These are phyloP conservation scores for Leptinotarsa tumamoca DNA, from an alignment of 2,888 invertebrate genomes.

Conservation along the genomic window DNA sequence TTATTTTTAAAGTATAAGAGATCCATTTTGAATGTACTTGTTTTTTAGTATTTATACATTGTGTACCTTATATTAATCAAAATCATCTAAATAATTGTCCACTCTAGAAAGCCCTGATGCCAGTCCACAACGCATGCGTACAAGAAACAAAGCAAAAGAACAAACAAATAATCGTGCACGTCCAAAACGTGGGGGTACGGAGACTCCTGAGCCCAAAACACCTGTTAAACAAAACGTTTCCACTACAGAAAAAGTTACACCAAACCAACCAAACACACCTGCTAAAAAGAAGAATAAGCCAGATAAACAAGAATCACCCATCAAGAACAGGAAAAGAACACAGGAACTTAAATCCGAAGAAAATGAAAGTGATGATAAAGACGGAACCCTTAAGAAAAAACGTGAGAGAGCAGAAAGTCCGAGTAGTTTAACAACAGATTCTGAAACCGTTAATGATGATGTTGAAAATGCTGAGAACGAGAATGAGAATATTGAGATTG, in stretches of 20 bases:
- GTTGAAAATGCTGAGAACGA: conserved; percentile 65
- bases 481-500: conserved; percentile 64
- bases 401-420: conserved; percentile 75
- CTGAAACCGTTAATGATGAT: conserved; percentile 83
- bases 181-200: conserved; percentile 71
- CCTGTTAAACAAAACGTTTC: conserved; percentile 66
- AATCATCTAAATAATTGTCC: not conserved
- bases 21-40: not conserved
- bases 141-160: conserved; percentile 86
- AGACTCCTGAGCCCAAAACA: conserved; percentile 66
- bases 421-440: conserved; percentile 86
- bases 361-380: conserved; percentile 67
- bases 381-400: conserved; percentile 67
- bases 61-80: not conserved
- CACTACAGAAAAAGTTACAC: conserved; percentile 28
- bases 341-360: conserved; percentile 62
- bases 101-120: conserved; percentile 77
- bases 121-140: conserved; percentile 90
- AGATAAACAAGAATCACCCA: conserved; percentile 70
- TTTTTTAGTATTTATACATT: not conserved
- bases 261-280: conserved; percentile 22
- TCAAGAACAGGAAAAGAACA: conserved; percentile 69
- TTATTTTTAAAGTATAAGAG: no score
- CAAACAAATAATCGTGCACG: conserved; percentile 69
- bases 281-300: conserved; percentile 48